Base-by-base conservation (phyloP, 92 coral and sea anemone species). In the Heteractis magnifica region DNA sequence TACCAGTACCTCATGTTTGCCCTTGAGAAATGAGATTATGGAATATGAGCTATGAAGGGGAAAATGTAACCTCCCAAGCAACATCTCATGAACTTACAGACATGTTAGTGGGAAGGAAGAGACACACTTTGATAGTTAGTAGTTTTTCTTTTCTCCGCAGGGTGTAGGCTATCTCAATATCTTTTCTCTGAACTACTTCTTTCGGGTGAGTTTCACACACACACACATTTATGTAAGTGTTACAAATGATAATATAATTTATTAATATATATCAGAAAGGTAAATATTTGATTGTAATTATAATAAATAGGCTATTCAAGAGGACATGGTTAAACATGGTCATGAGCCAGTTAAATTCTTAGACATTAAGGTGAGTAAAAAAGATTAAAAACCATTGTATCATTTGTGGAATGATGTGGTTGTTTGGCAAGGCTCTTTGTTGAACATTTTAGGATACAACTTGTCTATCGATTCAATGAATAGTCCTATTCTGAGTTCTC, bases 271-370 rank as follows among this genome's bases (percentile, higher is more conserved):
- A 34, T 8, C 19, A 19, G 19, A 48, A 23, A 68, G 10, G 48
- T 68, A 20, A 68, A 68, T 6, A n/a, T 62, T 41, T 72, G 8
- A 72, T 12, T 6, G 48, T 49, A 12, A 68, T 26, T 34, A 20
- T 50, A 50, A 19, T 0, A 48, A 51, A 50, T 82, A 96, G 99
- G 99, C 92, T 68, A 96, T 96, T 62, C 99, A 96, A 86, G 94
- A 90, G 83, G 99, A 96, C 83, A 96, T 96, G 99, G 88, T 92
- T 77, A 96, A 94, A 76, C 99, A 94, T 53, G 99, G 99, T 11
- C 99, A 96, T 82, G 99, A 96, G 68, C 98, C 99, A 6, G 99
- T 96, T 56, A 86, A 94, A 87, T 96, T 96, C 89, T 94, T 94
- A 49, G 99, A 96, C 85, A 95, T 96, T 7, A 94, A 96, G 93